These are phyloP conservation scores for Taeniopygia guttata DNA, from an alignment of 2,797 vertebrate species.

Conservation along the genomic window DNA sequence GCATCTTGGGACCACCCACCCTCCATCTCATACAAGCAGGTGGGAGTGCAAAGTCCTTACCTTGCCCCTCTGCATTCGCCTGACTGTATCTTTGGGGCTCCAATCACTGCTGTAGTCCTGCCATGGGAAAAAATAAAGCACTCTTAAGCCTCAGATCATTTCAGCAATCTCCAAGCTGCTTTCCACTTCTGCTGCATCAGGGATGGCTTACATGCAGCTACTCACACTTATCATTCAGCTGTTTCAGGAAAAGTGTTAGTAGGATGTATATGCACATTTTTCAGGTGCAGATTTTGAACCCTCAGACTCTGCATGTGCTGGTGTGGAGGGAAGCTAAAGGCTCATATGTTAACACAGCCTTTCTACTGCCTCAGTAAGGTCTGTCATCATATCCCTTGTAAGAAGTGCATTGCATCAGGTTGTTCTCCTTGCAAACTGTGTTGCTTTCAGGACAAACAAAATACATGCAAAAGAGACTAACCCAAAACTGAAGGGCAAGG, in stretches of 20 bases:
- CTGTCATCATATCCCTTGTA: not conserved
- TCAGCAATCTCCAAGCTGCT: not conserved
- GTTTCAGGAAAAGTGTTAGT: not conserved
- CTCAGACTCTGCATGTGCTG: not conserved
- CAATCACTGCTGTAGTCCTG: slow-evolving; percentile 89
- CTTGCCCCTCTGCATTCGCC: slow-evolving; percentile 89
- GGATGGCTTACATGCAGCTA: not conserved
- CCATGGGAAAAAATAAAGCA: slow-evolving; percentile 28
- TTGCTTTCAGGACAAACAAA: slow-evolving; percentile 4
- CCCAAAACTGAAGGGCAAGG: not conserved
- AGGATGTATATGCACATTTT: not conserved
- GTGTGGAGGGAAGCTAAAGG: not conserved
- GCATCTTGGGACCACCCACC: not conserved
- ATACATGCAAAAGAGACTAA: not conserved
- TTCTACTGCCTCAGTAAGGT: not conserved
- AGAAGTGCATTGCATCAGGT: not conserved
- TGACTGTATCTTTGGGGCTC: slow-evolving; percentile 86
- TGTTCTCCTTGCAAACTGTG: not conserved
- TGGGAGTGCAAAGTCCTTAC: slow-evolving; percentile 66
- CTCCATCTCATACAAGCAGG: not conserved
- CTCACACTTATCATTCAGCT: not conserved
- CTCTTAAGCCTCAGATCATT: not conserved
- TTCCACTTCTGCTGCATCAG: not conserved
- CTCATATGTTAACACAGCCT: not conserved
- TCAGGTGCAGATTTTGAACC: not conserved